Evolutionary conservation across 2,113 vertebrate genomes (phyloP), one percentile per base, ranked within the genome.

Genomic region (Galbula dea): DNA sequence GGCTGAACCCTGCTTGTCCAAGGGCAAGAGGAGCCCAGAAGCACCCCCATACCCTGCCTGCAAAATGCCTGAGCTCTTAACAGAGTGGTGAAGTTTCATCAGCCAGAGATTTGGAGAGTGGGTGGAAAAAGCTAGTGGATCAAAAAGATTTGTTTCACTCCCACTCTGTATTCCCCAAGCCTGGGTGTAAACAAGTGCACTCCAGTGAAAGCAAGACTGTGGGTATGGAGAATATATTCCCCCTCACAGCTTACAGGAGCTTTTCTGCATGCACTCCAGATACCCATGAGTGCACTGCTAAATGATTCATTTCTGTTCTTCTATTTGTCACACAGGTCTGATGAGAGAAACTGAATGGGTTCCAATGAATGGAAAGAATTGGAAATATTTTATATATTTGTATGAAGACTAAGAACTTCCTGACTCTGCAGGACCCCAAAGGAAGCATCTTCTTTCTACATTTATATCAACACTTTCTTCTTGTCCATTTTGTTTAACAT

Each of bases 381-480:
- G 84, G 88, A 96, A 95, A 78, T 83, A 77, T 96, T 97, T 97
- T 98, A 96, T 97, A 97, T 95, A 97, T 98, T 97, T 98, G 96
- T 98, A 98, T 94, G 95, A 97, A 95, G 88, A 97, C 88, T 90
- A 58, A 82, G 89, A 96, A 91, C 88, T 88, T 96, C 83, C 83
- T 51, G 89, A 80, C 83, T 80, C 87, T 46, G 75, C 78, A 83
- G 37, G 39, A 90, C 17, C 69, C 74, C 65, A 80, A 36, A 73
- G 93, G 95, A 96, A 95, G 86, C 29, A 43, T 74, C 86, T 91
- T 97, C 66, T 97, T 97, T 97, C 83, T 97, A 96, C 95, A 95
- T 95, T 97, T 97, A 55, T 94, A 96, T 94, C 79, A 95, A 91
- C 88, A 90, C 14, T 88, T 96, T 94, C 62, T 95, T 83, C 17